Conservation (phyloP, 2,888 invertebrate genomes). For the Melanostoma scalare region DNA sequence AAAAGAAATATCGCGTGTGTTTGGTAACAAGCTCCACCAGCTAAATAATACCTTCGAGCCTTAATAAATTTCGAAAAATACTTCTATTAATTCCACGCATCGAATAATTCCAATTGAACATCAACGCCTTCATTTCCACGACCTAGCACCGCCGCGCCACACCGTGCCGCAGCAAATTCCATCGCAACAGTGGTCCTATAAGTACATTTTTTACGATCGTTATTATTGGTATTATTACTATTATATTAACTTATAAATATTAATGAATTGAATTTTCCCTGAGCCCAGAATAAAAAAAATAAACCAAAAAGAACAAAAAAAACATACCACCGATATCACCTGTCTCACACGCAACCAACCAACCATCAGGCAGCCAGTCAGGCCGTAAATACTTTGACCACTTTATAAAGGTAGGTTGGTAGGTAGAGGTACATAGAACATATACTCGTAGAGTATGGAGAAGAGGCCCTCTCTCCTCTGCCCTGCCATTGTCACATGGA, state of each 20-base stretch:
- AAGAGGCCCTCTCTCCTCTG: conserved; percentile 10
- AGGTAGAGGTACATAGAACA: background rate
- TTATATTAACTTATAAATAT: conserved; percentile 71
- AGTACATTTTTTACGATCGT: conserved; percentile 68
- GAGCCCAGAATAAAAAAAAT: conserved; percentile 44
- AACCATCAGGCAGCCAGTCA: conserved; percentile 49
- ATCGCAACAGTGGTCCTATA: conserved; percentile 53
- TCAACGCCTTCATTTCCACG: conserved; percentile 65
- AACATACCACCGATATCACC: conserved; percentile 64
- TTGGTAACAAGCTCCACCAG: conserved; percentile 38
- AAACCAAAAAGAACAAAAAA: conserved; percentile 2
- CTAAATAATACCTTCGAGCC: conserved; percentile 46
- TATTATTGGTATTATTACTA: conserved; percentile 69
- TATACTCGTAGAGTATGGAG: background rate
- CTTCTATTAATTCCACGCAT: conserved; percentile 71
- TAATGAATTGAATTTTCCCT: conserved; percentile 66
- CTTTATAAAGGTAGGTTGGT: conserved; percentile 27
- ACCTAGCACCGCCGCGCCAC: background rate
- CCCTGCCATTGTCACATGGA: conserved; percentile 53
- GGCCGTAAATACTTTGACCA: conserved; percentile 65
- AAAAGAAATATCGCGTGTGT: conserved; percentile 44
- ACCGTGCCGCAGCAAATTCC: conserved; percentile 27
- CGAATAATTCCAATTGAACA: conserved; percentile 70
- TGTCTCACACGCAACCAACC: conserved; percentile 72
- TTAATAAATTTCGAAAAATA: conserved; percentile 66